Evolutionary conservation across 2,888 invertebrate species (phyloP).

Genomic region (Apocheima hispidaria): DNA sequence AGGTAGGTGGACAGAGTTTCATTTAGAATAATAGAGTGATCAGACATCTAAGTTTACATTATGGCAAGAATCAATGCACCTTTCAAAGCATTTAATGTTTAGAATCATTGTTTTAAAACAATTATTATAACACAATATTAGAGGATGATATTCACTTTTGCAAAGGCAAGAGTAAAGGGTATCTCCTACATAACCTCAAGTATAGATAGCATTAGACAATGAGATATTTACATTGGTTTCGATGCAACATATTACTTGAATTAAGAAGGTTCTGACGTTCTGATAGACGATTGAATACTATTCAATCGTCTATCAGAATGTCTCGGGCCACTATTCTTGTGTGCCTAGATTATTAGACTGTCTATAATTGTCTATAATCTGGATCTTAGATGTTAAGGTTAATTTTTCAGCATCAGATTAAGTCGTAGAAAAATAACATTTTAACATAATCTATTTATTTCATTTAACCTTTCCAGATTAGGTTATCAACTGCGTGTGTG

Average conservation of each 20-base stretch:
- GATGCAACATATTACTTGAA: background rate
- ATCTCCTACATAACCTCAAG: conserved; percentile 14
- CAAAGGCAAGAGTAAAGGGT: conserved; percentile 1
- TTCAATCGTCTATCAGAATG: background rate
- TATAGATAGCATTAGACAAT: conserved; percentile 10
- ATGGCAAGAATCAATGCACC: background rate
- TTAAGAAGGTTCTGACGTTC: too few relatives aligned
- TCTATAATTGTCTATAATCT: too few relatives aligned
- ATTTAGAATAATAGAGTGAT: too few relatives aligned
- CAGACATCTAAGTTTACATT: too few relatives aligned
- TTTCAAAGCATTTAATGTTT: too few relatives aligned
- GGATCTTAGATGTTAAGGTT: background rate
- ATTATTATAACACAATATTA: background rate
- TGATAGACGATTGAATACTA: background rate
- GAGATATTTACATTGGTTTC: background rate
- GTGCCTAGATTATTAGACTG: too few relatives aligned
- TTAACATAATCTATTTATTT: background rate
- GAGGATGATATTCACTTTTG: conserved; percentile 5
- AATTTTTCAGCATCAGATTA: background rate
- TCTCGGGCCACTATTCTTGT: too few relatives aligned
- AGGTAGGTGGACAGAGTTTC: too few relatives aligned
- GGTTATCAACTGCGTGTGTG: background rate
- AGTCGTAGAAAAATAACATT: background rate
- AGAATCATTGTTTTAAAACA: background rate
- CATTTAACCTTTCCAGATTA: background rate